Percentiles rank a stretch among this genome's conserved stretches.
Evolutionary conservation across 2,888 invertebrate genomes (phyloP).

Genomic region (Plemyria rubiginata): DNA sequence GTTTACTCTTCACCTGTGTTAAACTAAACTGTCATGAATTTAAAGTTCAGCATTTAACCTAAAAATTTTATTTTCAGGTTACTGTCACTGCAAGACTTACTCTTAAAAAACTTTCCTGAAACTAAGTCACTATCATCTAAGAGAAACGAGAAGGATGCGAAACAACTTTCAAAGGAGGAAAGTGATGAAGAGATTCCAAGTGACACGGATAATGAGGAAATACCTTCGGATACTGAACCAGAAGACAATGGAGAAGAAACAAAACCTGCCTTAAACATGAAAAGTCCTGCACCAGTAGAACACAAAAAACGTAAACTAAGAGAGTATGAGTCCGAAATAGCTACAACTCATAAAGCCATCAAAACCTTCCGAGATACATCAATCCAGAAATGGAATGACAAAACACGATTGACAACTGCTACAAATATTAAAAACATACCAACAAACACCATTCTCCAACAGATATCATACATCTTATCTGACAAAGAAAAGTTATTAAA

Average conservation of each 20-base stretch:
- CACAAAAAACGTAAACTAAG: conserved; percentile 80
- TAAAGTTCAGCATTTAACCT: neutral
- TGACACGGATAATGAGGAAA: conserved; percentile 87
- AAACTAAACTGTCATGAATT: too few relatives aligned
- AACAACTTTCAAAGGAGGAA: conserved; percentile 54
- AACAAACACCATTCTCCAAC: conserved; percentile 88
- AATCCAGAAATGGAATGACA: conserved; percentile 98
- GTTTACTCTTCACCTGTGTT: too few relatives aligned
- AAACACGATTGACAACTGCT: conserved; percentile 90
- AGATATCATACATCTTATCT: conserved; percentile 93
- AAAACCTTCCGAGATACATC: conserved; percentile 90
- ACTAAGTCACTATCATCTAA: conserved; percentile 82
- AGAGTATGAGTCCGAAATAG: conserved; percentile 85
- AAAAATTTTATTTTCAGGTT: conserved; percentile 61
- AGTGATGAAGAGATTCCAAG: conserved; percentile 76
- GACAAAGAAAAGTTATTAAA: conserved; percentile 91
- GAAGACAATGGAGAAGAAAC: conserved; percentile 62
- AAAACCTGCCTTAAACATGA: conserved; percentile 44
- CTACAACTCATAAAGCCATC: conserved; percentile 85
- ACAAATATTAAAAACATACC: conserved; percentile 86
- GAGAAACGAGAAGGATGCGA: conserved; percentile 46
- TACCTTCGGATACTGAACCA: conserved; percentile 85
- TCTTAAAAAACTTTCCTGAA: conserved; percentile 88
- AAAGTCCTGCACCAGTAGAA: conserved; percentile 23
- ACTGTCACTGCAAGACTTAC: conserved; percentile 67